Conservation (phyloP, 2,888 invertebrate genomes). For the Epiblema foenella region DNA sequence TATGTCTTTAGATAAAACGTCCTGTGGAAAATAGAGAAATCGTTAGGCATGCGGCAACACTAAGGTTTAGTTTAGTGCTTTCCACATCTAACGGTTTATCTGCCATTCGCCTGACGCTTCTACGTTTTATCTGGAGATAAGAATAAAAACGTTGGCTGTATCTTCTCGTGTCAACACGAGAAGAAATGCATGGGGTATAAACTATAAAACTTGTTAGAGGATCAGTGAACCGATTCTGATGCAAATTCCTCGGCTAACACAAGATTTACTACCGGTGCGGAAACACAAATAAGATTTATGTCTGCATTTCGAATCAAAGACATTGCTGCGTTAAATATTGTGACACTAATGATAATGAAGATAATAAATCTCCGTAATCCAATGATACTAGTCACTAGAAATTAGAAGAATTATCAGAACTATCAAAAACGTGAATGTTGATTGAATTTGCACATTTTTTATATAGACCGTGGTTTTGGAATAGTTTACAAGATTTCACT, state of each 20-base stretch:
- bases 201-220: constrained; percentile 3
- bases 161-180: background rate
- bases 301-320: constrained; percentile 11
- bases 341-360: background rate
- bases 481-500: too few species aligned
- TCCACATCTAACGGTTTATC: constrained; percentile 45
- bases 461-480: too few species aligned
- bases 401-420: background rate
- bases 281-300: constrained; percentile 37
- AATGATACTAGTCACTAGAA: background rate
- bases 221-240: constrained; percentile 19
- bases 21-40: background rate
- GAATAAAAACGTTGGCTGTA: background rate
- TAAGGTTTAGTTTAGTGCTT: constrained; percentile 43
- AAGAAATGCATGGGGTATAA: constrained; percentile 4
- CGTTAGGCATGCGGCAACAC: background rate
- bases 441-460: too few species aligned
- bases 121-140: constrained; percentile 15
- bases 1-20: background rate
- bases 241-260: constrained; percentile 17
- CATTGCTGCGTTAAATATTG: constrained; percentile 3
- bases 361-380: background rate
- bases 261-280: constrained; percentile 18
- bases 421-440: background rate
- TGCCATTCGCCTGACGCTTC: constrained; percentile 4